Base-by-base conservation (phyloP, 2,113 vertebrate species). In the Puntigrus tetrazona region DNA sequence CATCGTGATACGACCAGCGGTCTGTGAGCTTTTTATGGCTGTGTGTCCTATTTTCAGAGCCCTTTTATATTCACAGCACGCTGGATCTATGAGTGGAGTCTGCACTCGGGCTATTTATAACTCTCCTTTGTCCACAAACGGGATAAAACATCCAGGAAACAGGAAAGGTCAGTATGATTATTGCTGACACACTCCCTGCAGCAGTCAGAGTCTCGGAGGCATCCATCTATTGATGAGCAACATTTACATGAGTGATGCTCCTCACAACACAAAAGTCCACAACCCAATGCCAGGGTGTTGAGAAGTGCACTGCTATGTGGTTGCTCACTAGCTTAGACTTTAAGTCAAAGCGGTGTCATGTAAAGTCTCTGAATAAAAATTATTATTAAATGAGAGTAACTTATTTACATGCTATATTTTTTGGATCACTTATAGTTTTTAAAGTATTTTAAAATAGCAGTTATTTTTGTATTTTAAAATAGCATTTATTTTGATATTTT, bases 1-100 rank as follows among this genome's bases (percentile, higher is more conserved):
- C 41, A 69, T 36, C 2, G 10, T 36, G 29, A 47, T 81, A 69
- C 18, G 13, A 59, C 31, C 67, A 79, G 5, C 3, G 70, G 13
- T 52, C 59, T 27, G 10, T 61, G 73, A 16, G n/a, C 81, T 84
- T 84, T 87, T 87, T 87, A 75, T 84, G 78, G 7, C 36, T 20
- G 25, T 27, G 14, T 52, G 78, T 69, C 61, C 79, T 81, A 81
- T 81, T 81, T 81, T 81, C 41, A 69, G 78, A 36, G 11, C 20
- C 74, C 82, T 80, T 69, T 81, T 36, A 57, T 63, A 41, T 47
- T 81, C 78, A 73, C 59, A 84, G 47, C 82, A 83, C 52, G 75
- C 63, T 38, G 79, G 43, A 47, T 65, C 57, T 16, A 38, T 41
- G 69, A 76, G 45, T 36, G 47, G 50, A 47, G 86, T 63, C 52